Percentiles rank a stretch among this genome's conserved stretches.
phyloP scores from a whole-genome alignment of 2,113 vertebrate genomes.

The Cochlearius cochlearius region DNA sequence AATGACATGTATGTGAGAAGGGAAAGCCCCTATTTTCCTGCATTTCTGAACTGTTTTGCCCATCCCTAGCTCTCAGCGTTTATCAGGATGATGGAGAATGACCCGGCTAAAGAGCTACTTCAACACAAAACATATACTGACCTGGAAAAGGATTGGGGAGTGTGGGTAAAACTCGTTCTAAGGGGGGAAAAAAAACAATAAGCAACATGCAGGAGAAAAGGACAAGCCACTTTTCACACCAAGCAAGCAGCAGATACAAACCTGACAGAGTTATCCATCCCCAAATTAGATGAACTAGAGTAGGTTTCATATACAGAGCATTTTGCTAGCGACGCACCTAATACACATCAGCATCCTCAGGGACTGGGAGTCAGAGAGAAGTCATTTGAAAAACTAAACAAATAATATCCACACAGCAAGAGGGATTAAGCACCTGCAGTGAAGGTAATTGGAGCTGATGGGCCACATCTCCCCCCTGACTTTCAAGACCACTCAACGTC shows the following conservation, averaged over 20 bases:
- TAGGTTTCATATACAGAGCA: neutral
- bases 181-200: slow-evolving; percentile 78
- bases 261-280: slow-evolving; percentile 39
- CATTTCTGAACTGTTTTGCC: neutral
- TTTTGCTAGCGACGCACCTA: slow-evolving; percentile 16
- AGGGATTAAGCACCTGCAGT: slow-evolving; percentile 20
- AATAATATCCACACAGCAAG: slow-evolving; percentile 37
- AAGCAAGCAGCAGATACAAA: slow-evolving; percentile 68
- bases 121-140: slow-evolving; percentile 81
- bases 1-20: neutral
- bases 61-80: neutral
- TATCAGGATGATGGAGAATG: slow-evolving; percentile 77
- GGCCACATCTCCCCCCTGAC: neutral
- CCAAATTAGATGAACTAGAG: slow-evolving; percentile 2
- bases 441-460: slow-evolving; percentile 35
- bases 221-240: slow-evolving; percentile 50
- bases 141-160: slow-evolving; percentile 82
- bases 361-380: neutral
- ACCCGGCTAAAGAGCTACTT: slow-evolving; percentile 71
- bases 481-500: slow-evolving; percentile 10
- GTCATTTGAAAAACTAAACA: slow-evolving; percentile 41
- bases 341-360: neutral
- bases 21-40: neutral
- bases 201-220: slow-evolving; percentile 72
- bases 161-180: slow-evolving; percentile 85